phyloP scores from a whole-genome alignment of 1,140 invertebrate genomes.

The Maconellicoccus hirsutus region DNA sequence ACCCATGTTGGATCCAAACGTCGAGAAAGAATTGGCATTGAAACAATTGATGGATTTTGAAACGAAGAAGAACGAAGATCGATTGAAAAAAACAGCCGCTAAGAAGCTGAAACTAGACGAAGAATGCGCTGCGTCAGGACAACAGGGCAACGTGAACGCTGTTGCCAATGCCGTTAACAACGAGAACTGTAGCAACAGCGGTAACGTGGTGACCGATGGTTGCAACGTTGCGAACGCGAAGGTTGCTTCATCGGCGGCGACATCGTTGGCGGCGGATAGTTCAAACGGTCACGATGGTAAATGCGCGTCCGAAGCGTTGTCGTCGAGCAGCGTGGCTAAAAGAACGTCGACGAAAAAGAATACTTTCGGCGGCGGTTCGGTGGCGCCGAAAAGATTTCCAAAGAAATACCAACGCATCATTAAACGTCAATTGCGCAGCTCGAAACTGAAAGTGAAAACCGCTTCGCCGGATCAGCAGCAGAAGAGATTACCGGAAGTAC shows the following conservation, averaged over 20 bases:
- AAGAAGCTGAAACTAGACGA: conserved; percentile 24
- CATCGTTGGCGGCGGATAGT: too few species aligned
- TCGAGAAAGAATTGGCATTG: conserved; percentile 41
- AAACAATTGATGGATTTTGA: conserved; percentile 41
- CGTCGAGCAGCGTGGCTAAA: neutral
- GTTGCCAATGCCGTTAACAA: too few species aligned
- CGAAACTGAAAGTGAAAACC: neutral
- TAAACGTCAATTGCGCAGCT: neutral
- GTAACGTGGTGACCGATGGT: too few species aligned
- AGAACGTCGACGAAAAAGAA: neutral
- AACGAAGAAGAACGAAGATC: conserved; percentile 28
- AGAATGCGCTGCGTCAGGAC: conserved; percentile 22
- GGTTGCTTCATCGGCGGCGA: too few species aligned
- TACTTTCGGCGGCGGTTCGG: neutral
- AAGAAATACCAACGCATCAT: conserved; percentile 5
- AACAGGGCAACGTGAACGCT: too few species aligned
- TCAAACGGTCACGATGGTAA: too few species aligned
- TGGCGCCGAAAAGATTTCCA: conserved; percentile 2
- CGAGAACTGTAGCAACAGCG: too few species aligned
- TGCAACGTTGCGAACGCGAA: too few species aligned
- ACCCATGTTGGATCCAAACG: conserved; percentile 34
- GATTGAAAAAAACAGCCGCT: conserved; percentile 20
- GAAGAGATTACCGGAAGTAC: conserved; percentile 24
- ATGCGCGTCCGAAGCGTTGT: neutral
- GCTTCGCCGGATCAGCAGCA: neutral